Conservation (phyloP, 2,797 vertebrate species). For the Takifugu ocellatus region DNA sequence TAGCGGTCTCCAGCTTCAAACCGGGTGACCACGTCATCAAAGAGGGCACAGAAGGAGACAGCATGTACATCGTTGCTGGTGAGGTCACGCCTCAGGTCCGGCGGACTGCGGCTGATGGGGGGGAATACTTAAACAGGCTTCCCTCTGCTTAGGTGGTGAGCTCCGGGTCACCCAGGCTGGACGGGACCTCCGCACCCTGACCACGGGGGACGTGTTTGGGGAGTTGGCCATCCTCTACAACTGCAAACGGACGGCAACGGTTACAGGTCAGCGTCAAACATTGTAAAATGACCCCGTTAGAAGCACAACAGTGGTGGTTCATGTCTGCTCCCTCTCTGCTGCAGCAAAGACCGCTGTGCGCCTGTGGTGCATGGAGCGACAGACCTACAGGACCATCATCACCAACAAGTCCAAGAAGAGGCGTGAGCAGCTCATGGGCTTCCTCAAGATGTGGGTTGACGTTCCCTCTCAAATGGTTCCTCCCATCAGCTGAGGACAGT, state of each 20-base stretch:
- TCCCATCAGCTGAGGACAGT: too few relatives aligned
- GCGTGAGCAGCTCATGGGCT: conserved; percentile 75
- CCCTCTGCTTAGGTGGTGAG: conserved; percentile 67
- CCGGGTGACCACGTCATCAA: conserved; percentile 69
- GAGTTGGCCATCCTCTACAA: conserved; percentile 83
- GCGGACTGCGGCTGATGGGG: too few relatives aligned
- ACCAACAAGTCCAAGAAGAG: conserved; percentile 79
- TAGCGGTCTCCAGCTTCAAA: conserved; percentile 41
- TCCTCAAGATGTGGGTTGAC: conserved; percentile 76
- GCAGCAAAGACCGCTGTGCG: conserved; percentile 74
- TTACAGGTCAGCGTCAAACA: conserved; percentile 66
- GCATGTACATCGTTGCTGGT: conserved; percentile 84
- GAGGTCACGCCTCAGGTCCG: neutral
- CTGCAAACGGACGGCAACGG: conserved; percentile 82
- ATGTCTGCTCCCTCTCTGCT: neutral
- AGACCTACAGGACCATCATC: conserved; percentile 80
- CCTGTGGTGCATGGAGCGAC: conserved; percentile 80
- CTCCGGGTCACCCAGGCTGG: conserved; percentile 75
- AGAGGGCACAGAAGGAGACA: conserved; percentile 79
- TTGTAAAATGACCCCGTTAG: neutral
- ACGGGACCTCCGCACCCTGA: conserved; percentile 67
- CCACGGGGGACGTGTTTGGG: conserved; percentile 78
- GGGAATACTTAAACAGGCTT: too few relatives aligned
- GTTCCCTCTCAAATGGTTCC: neutral
- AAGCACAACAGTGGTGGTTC: neutral